Percentiles rank a stretch among this genome's conserved stretches.
phyloP scores from a whole-genome alignment of 2,113 vertebrate genomes.

The Amphiprion percula region DNA sequence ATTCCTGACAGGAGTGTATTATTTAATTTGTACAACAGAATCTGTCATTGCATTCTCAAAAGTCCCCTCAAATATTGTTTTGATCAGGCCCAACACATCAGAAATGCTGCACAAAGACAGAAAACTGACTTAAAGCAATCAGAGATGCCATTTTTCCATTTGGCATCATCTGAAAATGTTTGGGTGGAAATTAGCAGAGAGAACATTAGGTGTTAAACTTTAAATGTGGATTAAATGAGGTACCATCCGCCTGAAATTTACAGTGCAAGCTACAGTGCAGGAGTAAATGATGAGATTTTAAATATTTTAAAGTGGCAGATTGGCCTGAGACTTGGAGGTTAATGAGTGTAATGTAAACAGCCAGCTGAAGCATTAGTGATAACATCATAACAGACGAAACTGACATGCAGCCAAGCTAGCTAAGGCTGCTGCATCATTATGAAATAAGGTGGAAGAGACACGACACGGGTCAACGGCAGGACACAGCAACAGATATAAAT shows the following conservation, averaged over 20 bases:
- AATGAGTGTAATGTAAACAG: constrained; percentile 44
- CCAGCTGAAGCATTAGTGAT: constrained; percentile 32
- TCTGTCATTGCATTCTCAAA: background rate
- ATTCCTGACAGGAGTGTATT: background rate
- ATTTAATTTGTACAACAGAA: background rate
- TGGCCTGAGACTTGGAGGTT: constrained; percentile 18
- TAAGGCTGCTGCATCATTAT: constrained; percentile 46
- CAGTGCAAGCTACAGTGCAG: background rate
- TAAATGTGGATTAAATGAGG: background rate
- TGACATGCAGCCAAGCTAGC: constrained; percentile 32
- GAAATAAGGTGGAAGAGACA: constrained; percentile 58
- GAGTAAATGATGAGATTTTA: background rate
- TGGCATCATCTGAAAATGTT: background rate
- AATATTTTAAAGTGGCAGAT: constrained; percentile 6
- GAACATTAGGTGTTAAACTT: background rate
- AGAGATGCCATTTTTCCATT: background rate
- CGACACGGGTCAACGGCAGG: constrained; percentile 51
- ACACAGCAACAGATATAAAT: constrained; percentile 63
- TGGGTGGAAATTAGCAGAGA: background rate
- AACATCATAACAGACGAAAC: constrained; percentile 25
- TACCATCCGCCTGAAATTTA: background rate
- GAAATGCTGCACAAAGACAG: background rate
- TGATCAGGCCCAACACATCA: background rate
- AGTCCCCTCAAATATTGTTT: background rate
- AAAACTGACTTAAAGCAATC: background rate